Evolutionary conservation across 2,113 vertebrate genomes (phyloP).

Genomic region (Opisthocomus hoazin): DNA sequence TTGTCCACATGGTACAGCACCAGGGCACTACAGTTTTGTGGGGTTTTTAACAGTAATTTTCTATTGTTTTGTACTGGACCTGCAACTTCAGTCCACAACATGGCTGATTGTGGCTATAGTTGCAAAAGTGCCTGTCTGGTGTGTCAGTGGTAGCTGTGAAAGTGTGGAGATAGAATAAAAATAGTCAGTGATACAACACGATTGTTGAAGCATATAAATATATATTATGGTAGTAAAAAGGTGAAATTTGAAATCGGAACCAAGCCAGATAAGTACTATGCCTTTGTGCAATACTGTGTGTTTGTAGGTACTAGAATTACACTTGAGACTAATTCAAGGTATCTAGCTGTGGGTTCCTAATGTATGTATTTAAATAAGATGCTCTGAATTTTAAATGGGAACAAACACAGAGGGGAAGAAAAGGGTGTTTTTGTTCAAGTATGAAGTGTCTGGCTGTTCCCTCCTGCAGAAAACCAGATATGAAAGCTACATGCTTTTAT

Average conservation of each 20-base stretch:
- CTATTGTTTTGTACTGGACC: neutral
- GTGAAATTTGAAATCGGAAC: neutral
- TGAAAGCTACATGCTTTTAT: neutral
- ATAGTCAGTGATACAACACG: neutral
- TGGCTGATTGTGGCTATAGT: neutral
- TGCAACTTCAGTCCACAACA: rapidly evolving
- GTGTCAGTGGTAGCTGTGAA: neutral
- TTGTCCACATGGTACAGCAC: neutral
- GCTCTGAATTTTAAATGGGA: neutral
- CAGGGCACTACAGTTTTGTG: rapidly evolving
- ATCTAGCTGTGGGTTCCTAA: neutral
- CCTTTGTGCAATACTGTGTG: rapidly evolving
- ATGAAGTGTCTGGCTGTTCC: neutral
- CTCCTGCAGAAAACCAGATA: neutral
- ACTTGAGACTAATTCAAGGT: neutral
- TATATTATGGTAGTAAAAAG: neutral
- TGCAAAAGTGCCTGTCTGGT: rapidly evolving
- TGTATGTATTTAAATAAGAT: neutral
- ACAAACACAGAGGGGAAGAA: neutral
- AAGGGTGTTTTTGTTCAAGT: neutral
- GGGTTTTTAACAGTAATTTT: rapidly evolving
- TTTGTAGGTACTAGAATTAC: neutral
- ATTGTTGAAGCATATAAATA: neutral
- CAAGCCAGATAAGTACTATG: rapidly evolving
- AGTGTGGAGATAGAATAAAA: neutral